Evolutionary conservation across 2,888 invertebrate genomes (phyloP).

Genomic region (Caenorhabditis wallacei): DNA sequence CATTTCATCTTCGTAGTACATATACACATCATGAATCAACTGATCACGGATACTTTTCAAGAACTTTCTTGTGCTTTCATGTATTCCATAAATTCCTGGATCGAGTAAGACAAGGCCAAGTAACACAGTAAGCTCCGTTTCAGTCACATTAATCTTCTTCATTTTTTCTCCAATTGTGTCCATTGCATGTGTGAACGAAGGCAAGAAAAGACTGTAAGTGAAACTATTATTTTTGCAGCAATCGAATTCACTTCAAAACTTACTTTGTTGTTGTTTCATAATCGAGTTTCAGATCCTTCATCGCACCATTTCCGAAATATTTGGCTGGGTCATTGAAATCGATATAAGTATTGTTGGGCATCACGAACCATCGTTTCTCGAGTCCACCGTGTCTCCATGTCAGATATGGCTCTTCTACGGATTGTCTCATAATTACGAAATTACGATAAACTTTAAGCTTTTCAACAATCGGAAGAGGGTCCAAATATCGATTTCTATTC

Average conservation of each 20-base stretch:
- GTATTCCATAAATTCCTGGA: constrained; percentile 63
- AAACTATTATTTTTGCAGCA: constrained; percentile 9
- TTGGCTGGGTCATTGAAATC: constrained; percentile 74
- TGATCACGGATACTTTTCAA: constrained; percentile 72
- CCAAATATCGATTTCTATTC: constrained; percentile 55
- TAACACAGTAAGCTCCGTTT: constrained; percentile 75
- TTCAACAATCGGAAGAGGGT: constrained; percentile 50
- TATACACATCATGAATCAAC: constrained; percentile 74
- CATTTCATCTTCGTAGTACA: constrained; percentile 70
- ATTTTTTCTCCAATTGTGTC: constrained; percentile 75
- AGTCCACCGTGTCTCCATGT: constrained; percentile 79
- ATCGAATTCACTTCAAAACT: constrained; percentile 20
- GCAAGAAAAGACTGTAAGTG: constrained; percentile 77
- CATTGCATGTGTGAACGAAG: constrained; percentile 78
- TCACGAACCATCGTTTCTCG: constrained; percentile 77
- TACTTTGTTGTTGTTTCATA: constrained; percentile 75
- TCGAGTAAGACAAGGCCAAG: constrained; percentile 72
- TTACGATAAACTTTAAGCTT: constrained; percentile 77
- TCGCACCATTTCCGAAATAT: constrained; percentile 73
- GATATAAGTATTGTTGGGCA: constrained; percentile 79
- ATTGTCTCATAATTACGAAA: constrained; percentile 78
- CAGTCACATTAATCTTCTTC: constrained; percentile 72
- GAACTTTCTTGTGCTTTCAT: constrained; percentile 54
- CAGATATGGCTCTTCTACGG: constrained; percentile 80
- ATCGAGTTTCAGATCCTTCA: constrained; percentile 78